A percentile compares a stretch with the other conserved stretches of the same genome.
Evolutionary conservation across 2,797 vertebrate genomes (phyloP).

Genomic region (Phrynocephalus forsythii): DNA sequence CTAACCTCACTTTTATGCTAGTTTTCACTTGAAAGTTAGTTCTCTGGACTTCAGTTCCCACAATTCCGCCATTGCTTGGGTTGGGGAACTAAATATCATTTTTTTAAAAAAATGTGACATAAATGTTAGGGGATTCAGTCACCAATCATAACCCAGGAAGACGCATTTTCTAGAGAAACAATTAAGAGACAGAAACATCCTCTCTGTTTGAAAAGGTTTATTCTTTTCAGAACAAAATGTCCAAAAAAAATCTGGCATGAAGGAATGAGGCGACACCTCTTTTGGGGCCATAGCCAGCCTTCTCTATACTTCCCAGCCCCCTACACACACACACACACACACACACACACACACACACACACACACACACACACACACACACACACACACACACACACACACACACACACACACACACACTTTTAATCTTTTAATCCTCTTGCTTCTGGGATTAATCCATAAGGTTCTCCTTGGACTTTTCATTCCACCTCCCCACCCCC

Average conservation of each 20-base stretch:
- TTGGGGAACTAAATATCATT: too few species aligned
- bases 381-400: too few species aligned
- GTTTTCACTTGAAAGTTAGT: too few species aligned
- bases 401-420: not conserved
- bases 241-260: not conserved
- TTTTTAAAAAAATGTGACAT: too few species aligned
- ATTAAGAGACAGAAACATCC: constrained; percentile 58
- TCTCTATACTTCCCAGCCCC: constrained; percentile 53
- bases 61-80: too few species aligned
- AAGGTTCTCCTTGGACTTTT: constrained; percentile 46
- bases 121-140: too few species aligned
- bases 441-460: constrained; percentile 70
- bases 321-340: too few species aligned
- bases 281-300: constrained; percentile 29
- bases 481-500: not conserved
- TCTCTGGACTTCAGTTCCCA: too few species aligned
- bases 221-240: not conserved
- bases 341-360: not conserved
- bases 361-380: not conserved
- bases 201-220: constrained; percentile 67
- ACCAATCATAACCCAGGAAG: too few species aligned
- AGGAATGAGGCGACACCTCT: constrained; percentile 10
- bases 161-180: constrained; percentile 60
- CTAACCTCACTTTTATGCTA: too few species aligned
- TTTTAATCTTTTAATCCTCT: constrained; percentile 76